Conservation (phyloP, 1,140 invertebrate species). For the Drosophila kurseongensis region DNA sequence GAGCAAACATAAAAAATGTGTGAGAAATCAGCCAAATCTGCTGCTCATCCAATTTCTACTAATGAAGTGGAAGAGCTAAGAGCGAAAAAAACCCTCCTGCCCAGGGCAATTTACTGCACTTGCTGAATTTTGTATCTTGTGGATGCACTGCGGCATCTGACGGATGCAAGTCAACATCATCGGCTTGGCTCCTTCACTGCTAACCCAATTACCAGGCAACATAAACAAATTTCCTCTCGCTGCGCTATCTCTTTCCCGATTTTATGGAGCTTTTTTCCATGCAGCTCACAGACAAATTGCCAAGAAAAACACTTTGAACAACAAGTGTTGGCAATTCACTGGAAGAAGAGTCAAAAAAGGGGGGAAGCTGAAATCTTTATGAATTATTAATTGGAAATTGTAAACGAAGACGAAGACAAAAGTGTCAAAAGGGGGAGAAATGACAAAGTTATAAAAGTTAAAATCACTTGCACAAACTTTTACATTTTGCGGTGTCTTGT, state of each 20-base stretch:
- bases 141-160: slow-evolving; percentile 25
- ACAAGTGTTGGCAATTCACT: slow-evolving; percentile 55
- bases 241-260: slow-evolving; percentile 27
- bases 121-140: slow-evolving; percentile 43
- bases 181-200: slow-evolving; percentile 38
- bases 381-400: slow-evolving; percentile 79
- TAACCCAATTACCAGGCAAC: slow-evolving; percentile 70
- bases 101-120: slow-evolving; percentile 20
- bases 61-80: slow-evolving; percentile 34
- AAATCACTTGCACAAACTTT: slow-evolving; percentile 71
- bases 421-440: slow-evolving; percentile 9
- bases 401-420: slow-evolving; percentile 48
- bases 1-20: slow-evolving; percentile 41
- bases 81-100: slow-evolving; percentile 3
- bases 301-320: slow-evolving; percentile 73
- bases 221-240: slow-evolving; percentile 54
- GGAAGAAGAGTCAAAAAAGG: neutral
- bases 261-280: slow-evolving; percentile 35
- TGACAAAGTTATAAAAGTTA: slow-evolving; percentile 58
- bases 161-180: slow-evolving; percentile 45
- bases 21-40: slow-evolving; percentile 36
- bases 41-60: slow-evolving; percentile 45
- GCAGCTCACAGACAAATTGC: slow-evolving; percentile 62
- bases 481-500: slow-evolving; percentile 67
- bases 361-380: slow-evolving; percentile 59